phyloP scores from a whole-genome alignment of 2,888 invertebrate genomes.

The Carpatolechia fugitivella region DNA sequence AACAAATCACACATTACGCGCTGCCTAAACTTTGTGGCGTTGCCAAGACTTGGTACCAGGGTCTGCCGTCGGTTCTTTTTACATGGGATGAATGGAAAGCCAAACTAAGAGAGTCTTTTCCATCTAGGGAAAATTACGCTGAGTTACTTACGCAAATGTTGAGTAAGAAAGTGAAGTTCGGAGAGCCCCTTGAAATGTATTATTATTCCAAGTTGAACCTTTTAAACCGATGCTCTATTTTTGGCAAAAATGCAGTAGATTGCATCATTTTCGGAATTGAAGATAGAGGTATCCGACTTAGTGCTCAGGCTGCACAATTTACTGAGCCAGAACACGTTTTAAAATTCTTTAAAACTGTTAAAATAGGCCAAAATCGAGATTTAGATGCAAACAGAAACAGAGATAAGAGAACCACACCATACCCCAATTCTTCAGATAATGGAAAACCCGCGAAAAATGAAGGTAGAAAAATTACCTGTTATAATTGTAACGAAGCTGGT shows the following conservation, averaged over 20 bases:
- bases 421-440: neutral
- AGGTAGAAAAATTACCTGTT: neutral
- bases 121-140: neutral
- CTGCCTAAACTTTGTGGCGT: constrained; percentile 9
- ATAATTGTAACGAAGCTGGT: neutral
- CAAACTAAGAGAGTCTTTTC: constrained; percentile 15
- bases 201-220: constrained; percentile 27
- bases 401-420: neutral
- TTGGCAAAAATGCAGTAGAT: constrained; percentile 26
- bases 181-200: constrained; percentile 23
- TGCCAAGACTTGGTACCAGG: constrained; percentile 26
- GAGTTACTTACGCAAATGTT: constrained; percentile 15
- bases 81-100: constrained; percentile 27
- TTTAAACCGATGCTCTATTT: constrained; percentile 26
- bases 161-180: neutral
- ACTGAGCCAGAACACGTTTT: constrained; percentile 3
- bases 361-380: neutral
- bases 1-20: neutral
- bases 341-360: constrained; percentile 8
- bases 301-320: constrained; percentile 17
- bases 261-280: constrained; percentile 28
- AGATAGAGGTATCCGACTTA: constrained; percentile 24
- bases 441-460: no score
- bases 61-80: constrained; percentile 21
- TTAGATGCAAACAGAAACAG: neutral